Evolutionary conservation across 2,113 vertebrate species (phyloP), one percentile per base, ranked within the genome.

Genomic region (Aptenodytes forsteri): DNA sequence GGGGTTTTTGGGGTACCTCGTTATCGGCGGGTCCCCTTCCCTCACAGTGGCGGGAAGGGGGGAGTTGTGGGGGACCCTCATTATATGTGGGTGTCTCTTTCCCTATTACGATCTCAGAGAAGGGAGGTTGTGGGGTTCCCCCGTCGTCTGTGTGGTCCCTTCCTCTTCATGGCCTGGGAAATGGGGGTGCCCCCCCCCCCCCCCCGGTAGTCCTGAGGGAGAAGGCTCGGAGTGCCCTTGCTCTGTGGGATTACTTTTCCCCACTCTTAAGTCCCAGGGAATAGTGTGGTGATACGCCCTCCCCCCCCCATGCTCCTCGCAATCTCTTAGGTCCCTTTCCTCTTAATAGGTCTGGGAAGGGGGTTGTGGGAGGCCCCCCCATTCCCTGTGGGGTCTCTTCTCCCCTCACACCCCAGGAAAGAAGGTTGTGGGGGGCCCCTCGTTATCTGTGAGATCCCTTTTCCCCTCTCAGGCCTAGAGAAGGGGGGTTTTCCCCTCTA

Each of bases 381-480:
- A 1, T 77, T 69, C 22, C 8, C 13, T 73, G 0, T 38, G 21
- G 30, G 2, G 3, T 69, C 4, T 59, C 2, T 62, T 23, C 3
- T 59, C 3, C 10, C 14, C 8, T 76, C 19, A 9, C 4, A 54
- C 1, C 7, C 36, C 5, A 13, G 12, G 11, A 78, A 70, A 18
- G 6, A 6, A 46, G 38, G 12, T 18, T 52, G 4, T 5, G 10
- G 55, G 40, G 13, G 5, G 7, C 0, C 2, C 0, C 3, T 47
- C 2, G 0, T 61, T 73, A 15, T 36, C 4, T 70, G 5, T 2
- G 67, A 36, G 7, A 20, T 65, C 6, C 10, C 5, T 52, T 81
- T 59, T n/a, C 15, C 4, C 2, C 1, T 65, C 2, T 17, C 4
- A 42, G 13, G 8, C 5, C 4, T 4, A 19, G 30, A 13, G 8